Percentiles rank a stretch among this genome's conserved stretches.
Evolutionary conservation across 2,888 invertebrate genomes (phyloP).

Genomic region (Tenthredo mesomela): DNA sequence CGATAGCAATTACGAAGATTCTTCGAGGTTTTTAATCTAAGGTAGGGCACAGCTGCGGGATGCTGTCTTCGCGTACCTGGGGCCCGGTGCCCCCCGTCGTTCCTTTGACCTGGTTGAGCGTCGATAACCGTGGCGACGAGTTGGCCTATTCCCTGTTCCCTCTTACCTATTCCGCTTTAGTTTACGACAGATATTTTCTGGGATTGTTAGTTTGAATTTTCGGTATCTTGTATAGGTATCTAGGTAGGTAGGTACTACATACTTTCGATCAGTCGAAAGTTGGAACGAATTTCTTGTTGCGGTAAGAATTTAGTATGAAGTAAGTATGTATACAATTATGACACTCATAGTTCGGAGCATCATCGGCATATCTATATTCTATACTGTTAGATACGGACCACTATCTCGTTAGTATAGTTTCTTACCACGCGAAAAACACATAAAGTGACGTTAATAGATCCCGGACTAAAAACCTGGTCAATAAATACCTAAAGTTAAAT

Average conservation of each 20-base stretch:
- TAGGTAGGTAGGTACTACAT: too few species aligned
- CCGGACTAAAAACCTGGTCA: conserved; percentile 14
- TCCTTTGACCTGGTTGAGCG: conserved; percentile 47
- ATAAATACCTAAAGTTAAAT: neutral
- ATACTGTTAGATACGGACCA: neutral
- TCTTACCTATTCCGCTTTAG: neutral
- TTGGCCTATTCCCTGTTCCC: conserved; percentile 10
- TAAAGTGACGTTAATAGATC: conserved; percentile 36
- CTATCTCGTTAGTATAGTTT: neutral
- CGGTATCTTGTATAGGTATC: neutral
- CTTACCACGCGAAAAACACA: conserved; percentile 39
- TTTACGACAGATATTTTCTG: conserved; percentile 2
- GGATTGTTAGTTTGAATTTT: neutral
- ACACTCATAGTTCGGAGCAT: conserved; percentile 5
- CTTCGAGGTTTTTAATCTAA: conserved; percentile 25
- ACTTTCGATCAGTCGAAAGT: neutral
- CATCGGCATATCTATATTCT: too few species aligned
- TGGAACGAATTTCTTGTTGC: neutral
- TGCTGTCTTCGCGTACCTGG: conserved; percentile 46
- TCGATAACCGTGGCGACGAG: conserved; percentile 37
- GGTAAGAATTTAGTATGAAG: neutral
- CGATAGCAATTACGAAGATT: conserved; percentile 45
- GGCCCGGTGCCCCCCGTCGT: conserved; percentile 47
- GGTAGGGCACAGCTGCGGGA: conserved; percentile 10
- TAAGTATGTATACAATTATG: conserved; percentile 9